These are phyloP conservation scores for chimpanzee (Pan troglodytes) DNA, from an alignment of 2,113 vertebrate genomes.

Conservation along the genomic window NHGRI_mPanTro3-v2.1_pri NC_072401.2:101109001-101109500, in stretches of 20 bases:
- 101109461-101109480: slow-evolving; percentile 81
- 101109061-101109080: slow-evolving; percentile 89
- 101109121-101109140: slow-evolving; percentile 83
- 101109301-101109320: slow-evolving; percentile 65
- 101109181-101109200: slow-evolving; percentile 79
- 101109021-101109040: slow-evolving; percentile 92
- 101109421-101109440: slow-evolving; percentile 88
- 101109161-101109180: slow-evolving; percentile 72
- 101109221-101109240: slow-evolving; percentile 87
- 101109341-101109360: slow-evolving; percentile 97
- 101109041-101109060: slow-evolving; percentile 89
- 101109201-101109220: slow-evolving; percentile 86
- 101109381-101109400: slow-evolving; percentile 98
- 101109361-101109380: slow-evolving; percentile 97
- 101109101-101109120: slow-evolving; percentile 68
- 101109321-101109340: slow-evolving; percentile 91
- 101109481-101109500: slow-evolving; percentile 87
- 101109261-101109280: slow-evolving; percentile 75
- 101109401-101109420: slow-evolving; percentile 93
- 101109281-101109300: slow-evolving; percentile 73
- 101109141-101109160: slow-evolving; percentile 85
- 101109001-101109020: slow-evolving; percentile 97
- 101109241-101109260: slow-evolving; percentile 84
- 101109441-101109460: slow-evolving; percentile 30
- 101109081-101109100: slow-evolving; percentile 50